These are phyloP conservation scores for Plumapathes pennacea DNA, from an alignment of 92 coral and sea anemone genomes.

Conservation along the genomic window DNA sequence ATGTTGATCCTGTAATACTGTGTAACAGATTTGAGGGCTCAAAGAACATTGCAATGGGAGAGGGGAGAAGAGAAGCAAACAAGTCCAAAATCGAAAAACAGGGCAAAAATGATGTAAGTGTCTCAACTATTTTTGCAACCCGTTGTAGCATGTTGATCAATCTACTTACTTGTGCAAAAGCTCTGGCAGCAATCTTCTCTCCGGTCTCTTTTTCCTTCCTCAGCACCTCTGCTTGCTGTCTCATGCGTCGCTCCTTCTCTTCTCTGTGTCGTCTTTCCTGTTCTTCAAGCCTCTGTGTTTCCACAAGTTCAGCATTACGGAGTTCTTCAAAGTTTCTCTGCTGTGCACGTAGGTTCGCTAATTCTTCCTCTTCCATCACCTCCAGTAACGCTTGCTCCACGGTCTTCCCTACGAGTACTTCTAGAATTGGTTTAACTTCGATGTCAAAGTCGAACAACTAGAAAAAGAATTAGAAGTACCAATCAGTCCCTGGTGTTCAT, in stretches of 20 bases:
- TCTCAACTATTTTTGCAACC: too few relatives aligned
- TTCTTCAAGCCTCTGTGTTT: conserved; percentile 95
- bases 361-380: conserved; percentile 98
- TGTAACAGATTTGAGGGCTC: too few relatives aligned
- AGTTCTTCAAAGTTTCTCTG: conserved; percentile 91
- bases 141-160: too few relatives aligned
- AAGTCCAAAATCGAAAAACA: too few relatives aligned
- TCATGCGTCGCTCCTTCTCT: conserved; percentile 96
- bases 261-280: conserved; percentile 97
- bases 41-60: too few relatives aligned
- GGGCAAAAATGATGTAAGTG: too few relatives aligned
- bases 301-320: conserved; percentile 96
- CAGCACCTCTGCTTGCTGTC: conserved; percentile 92
- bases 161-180: conserved; percentile 96
- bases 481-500: too few relatives aligned
- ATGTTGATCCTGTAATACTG: too few relatives aligned
- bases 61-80: too few relatives aligned
- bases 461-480: neutral
- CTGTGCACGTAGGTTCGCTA: conserved; percentile 92
- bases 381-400: conserved; percentile 94
- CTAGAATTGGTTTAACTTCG: conserved; percentile 95
- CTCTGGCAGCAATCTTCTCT: conserved; percentile 97
- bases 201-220: conserved; percentile 94
- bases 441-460: conserved; percentile 93
- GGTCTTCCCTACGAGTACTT: conserved; percentile 94